These are phyloP conservation scores for Ericerus pela DNA, from an alignment of 1,140 invertebrate species.

Conservation along the genomic window DNA sequence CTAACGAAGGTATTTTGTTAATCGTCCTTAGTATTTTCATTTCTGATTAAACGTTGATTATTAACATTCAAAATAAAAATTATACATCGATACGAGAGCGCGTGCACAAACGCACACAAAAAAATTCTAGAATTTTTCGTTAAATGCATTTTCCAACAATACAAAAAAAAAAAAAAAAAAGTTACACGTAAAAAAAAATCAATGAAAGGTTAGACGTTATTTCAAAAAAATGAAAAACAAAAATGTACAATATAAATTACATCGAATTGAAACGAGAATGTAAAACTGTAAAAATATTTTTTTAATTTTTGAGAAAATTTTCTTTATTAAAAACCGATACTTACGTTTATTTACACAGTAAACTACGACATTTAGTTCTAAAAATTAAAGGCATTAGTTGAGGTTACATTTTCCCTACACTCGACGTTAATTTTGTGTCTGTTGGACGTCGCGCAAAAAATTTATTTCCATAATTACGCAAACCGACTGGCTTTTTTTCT, in stretches of 20 bases:
- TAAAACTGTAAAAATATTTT: neutral
- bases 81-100: conserved; percentile 7
- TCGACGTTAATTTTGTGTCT: too few relatives aligned
- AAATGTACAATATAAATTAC: conserved; percentile 5
- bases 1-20: too few relatives aligned
- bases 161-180: conserved; percentile 5
- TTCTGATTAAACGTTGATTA: neutral
- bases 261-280: neutral
- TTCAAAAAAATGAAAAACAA: neutral
- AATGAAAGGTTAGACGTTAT: neutral
- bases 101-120: conserved; percentile 3
- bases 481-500: too few relatives aligned
- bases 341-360: too few relatives aligned
- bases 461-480: too few relatives aligned
- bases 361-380: too few relatives aligned
- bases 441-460: too few relatives aligned
- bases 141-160: conserved; percentile 3
- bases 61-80: conserved; percentile 7
- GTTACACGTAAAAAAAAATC: neutral
- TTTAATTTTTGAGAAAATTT: too few relatives aligned
- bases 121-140: neutral
- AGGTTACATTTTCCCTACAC: too few relatives aligned
- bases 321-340: too few relatives aligned
- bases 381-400: too few relatives aligned
- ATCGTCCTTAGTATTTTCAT: neutral